Base-by-base conservation (phyloP, 2,888 invertebrate species). In the Nemoura dubitans region DNA sequence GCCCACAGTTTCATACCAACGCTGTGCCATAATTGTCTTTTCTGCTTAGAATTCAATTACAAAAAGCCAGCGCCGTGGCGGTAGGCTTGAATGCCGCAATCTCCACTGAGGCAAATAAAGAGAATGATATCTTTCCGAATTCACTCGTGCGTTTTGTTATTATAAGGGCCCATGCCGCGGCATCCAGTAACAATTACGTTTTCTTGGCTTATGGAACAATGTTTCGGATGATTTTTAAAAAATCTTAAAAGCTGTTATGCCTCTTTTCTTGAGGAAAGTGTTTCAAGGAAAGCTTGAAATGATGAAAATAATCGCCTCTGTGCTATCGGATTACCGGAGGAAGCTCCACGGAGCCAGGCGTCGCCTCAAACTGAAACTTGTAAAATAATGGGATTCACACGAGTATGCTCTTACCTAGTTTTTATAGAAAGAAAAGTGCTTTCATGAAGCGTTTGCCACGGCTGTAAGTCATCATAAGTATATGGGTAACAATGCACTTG, bases 11-110 rank as follows among this genome's bases (percentile, higher is more conserved):
- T 28, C 78, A 2, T 26, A 26, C 59, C 3, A 59, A 21, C 26
- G 28, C 78, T 78, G 26, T 28, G n/a, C 26, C 78, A 21, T 78
- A 78, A 78, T 78, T 78, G 78, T 78, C 27, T 78, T 59, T 78
- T 28, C 78, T 27, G 78, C 28, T 78, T 78, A 78, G 78, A 78
- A 78, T 78, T 78, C 26, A 78, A 78, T 78, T 27, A 78, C 78
- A 78, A 78, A 78, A 78, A 78, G 78, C 28, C 78, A 5, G 28
- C 78, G 26, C 27, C 78, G 21, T 6, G 5, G 78, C 27, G 5
- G 28, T 26, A 14, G 78, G 21, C 59, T 59, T 59, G 59, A 59
- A 59, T 59, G 59, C 59, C 78, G n/a, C 78, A 78, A 78, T 78
- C 78, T 78, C 78, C 27, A 78, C 78, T 28, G 10, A 14, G 78